Conservation (phyloP, 2,888 invertebrate species). For the Drosophila infuscata region DNA sequence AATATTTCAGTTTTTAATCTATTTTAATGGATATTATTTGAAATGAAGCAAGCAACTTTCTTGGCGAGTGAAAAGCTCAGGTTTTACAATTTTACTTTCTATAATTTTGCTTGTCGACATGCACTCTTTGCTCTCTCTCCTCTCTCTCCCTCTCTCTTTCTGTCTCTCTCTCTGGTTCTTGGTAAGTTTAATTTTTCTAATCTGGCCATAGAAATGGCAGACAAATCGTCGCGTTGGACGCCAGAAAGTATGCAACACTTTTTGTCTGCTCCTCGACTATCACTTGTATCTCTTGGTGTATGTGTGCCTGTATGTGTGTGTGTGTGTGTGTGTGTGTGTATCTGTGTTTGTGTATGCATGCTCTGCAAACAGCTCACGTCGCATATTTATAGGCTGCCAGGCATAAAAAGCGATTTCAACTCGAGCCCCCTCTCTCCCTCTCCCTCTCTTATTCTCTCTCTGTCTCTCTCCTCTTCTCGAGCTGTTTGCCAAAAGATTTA, state of each 20-base stretch:
- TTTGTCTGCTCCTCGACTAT: constrained; percentile 40
- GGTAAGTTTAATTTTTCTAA: constrained; percentile 72
- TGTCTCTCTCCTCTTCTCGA: constrained; percentile 32
- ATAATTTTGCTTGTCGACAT: constrained; percentile 62
- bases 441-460: no score
- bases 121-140: background rate
- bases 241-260: constrained; percentile 74
- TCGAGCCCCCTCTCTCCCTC: constrained; percentile 20
- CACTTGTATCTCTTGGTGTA: constrained; percentile 7
- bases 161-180: background rate
- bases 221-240: constrained; percentile 54
- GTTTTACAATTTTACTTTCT: constrained; percentile 57
- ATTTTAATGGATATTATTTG: constrained; percentile 81
- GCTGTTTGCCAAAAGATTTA: constrained; percentile 76
- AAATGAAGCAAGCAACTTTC: constrained; percentile 48
- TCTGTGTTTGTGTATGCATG: constrained; percentile 22
- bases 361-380: constrained; percentile 78
- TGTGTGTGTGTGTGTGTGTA: constrained; percentile 19
- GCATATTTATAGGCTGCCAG: constrained; percentile 81
- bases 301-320: constrained; percentile 22
- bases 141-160: background rate
- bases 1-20: constrained; percentile 82
- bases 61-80: constrained; percentile 25
- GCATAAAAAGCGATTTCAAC: constrained; percentile 79
- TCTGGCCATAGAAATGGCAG: constrained; percentile 49